phyloP scores from a whole-genome alignment of 1,140 invertebrate genomes.

The Heliconius himera region DNA sequence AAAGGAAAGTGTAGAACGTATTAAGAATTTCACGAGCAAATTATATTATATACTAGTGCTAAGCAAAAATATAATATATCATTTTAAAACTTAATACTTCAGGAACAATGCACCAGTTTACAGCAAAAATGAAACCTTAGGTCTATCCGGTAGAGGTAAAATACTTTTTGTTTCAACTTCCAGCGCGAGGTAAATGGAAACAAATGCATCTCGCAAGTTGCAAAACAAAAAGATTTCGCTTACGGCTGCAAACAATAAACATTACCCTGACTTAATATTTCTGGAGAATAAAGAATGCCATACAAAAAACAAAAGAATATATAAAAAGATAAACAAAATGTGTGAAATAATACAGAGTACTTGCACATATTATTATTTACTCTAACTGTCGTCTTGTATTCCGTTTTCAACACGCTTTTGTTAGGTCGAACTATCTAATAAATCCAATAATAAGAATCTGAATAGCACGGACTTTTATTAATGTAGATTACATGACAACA shows the following conservation, averaged over 20 bases:
- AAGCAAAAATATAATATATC: background rate
- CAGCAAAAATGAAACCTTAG: background rate
- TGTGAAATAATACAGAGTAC: background rate
- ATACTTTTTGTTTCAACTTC: background rate
- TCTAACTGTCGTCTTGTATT: too few relatives aligned
- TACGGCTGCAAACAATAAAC: background rate
- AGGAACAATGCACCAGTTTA: background rate
- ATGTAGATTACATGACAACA: too few relatives aligned
- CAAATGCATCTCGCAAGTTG: constrained; percentile 7
- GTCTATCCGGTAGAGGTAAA: background rate
- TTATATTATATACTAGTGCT: background rate
- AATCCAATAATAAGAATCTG: too few relatives aligned
- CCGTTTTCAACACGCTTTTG: too few relatives aligned
- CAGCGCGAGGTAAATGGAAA: constrained; percentile 10
- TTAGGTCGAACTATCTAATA: too few relatives aligned
- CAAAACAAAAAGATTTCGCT: background rate
- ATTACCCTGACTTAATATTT: background rate
- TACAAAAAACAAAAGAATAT: background rate
- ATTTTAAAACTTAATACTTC: background rate
- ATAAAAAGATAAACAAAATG: background rate
- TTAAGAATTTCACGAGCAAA: too few relatives aligned
- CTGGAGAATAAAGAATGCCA: background rate
- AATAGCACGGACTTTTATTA: too few relatives aligned
- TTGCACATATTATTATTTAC: too few relatives aligned
- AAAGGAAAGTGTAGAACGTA: too few relatives aligned